These are phyloP conservation scores for Lates japonicus DNA, from an alignment of 2,797 vertebrate species.

Conservation along the genomic window DNA sequence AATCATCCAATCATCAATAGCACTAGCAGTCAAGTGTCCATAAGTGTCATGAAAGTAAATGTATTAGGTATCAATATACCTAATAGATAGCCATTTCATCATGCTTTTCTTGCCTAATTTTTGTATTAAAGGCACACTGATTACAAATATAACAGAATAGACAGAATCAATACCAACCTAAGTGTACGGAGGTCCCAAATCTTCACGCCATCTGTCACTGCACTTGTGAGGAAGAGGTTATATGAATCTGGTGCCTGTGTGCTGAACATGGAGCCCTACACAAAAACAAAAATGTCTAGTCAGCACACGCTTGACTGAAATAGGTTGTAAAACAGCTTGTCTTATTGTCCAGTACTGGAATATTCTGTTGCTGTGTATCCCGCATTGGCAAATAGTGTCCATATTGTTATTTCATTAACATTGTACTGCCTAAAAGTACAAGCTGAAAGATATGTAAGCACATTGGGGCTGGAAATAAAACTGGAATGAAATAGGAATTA, in stretches of 20 bases:
- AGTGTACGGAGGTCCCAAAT: constrained; percentile 94
- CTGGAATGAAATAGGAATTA: constrained; percentile 49
- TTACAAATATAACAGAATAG: constrained; percentile 14
- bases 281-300: constrained; percentile 33
- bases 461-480: constrained; percentile 19
- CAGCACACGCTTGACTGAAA: constrained; percentile 58
- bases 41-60: not conserved
- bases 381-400: constrained; percentile 29
- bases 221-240: constrained; percentile 91
- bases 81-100: not conserved
- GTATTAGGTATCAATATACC: not conserved
- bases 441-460: constrained; percentile 20
- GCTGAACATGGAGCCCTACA: constrained; percentile 90
- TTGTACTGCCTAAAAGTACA: constrained; percentile 4
- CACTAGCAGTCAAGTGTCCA: not conserved
- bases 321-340: constrained; percentile 41
- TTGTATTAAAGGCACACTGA: not conserved
- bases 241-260: constrained; percentile 86
- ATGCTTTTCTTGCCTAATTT: constrained; percentile 1
- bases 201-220: constrained; percentile 90
- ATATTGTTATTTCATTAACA: constrained; percentile 30
- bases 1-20: not conserved
- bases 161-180: constrained; percentile 81
- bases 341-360: constrained; percentile 34
- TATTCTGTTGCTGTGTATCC: constrained; percentile 26